phyloP scores from a whole-genome alignment of 2,888 invertebrate genomes.

The Rhabditoides inermis region DNA sequence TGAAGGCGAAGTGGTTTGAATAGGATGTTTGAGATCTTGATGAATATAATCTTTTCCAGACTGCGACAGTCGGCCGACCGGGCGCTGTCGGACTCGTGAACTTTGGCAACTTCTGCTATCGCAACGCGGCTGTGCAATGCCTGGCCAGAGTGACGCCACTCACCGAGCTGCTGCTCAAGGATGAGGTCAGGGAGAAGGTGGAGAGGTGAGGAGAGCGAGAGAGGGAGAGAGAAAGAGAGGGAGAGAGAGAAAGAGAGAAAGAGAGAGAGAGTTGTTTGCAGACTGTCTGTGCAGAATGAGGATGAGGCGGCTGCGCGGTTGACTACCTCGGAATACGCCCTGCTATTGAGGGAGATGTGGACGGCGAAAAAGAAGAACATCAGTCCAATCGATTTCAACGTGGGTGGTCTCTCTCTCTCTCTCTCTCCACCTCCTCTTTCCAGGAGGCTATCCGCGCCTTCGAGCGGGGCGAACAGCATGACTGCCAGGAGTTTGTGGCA shows the following conservation, averaged over 20 bases:
- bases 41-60: not conserved
- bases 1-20: too few relatives aligned
- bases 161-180: conserved; percentile 24
- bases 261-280: too few relatives aligned
- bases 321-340: conserved; percentile 24
- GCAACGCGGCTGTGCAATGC: conserved; percentile 84
- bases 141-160: conserved; percentile 29
- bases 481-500: conserved; percentile 82
- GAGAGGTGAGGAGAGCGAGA: too few relatives aligned
- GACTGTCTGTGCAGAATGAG: too few relatives aligned
- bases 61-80: conserved; percentile 11
- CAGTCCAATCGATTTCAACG: conserved; percentile 30
- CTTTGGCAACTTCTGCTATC: conserved; percentile 84
- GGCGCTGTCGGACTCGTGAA: conserved; percentile 79
- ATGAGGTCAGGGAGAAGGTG: too few relatives aligned
- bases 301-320: too few relatives aligned
- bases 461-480: conserved; percentile 82
- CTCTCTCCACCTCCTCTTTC: conserved; percentile 14
- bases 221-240: too few relatives aligned
- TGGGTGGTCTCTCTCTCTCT: conserved; percentile 2
- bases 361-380: conserved; percentile 34
- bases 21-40: too few relatives aligned
- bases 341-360: conserved; percentile 29
- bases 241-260: too few relatives aligned
- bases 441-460: conserved; percentile 77